A percentile compares a stretch with the other conserved stretches of the same genome.
phyloP scores from a whole-genome alignment of 2,888 invertebrate genomes.

The Athrips mouffetella region DNA sequence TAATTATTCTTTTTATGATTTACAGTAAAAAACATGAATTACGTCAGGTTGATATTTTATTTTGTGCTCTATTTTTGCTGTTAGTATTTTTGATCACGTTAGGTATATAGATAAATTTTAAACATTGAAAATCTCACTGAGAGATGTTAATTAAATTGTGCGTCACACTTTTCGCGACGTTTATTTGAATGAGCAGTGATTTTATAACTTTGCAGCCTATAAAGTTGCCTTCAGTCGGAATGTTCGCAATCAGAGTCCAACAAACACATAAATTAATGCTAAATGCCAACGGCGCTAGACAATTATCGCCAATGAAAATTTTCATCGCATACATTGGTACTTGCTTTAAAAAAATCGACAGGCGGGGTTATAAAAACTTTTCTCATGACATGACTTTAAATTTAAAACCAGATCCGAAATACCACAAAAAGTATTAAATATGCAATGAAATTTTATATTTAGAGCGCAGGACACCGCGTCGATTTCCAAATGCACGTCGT shows the following conservation, averaged over 20 bases:
- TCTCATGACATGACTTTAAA: no score
- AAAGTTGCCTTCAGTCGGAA: conserved; percentile 9
- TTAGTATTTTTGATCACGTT: no score
- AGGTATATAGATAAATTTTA: no score
- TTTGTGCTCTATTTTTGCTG: not conserved
- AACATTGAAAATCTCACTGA: no score
- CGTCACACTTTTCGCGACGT: not conserved
- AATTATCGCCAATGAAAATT: conserved; percentile 15
- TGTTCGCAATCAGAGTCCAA: conserved; percentile 7
- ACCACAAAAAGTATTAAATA: not conserved
- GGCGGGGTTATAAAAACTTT: conserved; percentile 2
- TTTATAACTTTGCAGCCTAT: conserved; percentile 9
- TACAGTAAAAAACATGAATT: no score
- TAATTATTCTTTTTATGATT: not conserved
- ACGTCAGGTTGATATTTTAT: no score
- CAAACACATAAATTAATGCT: conserved; percentile 12
- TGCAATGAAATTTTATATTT: conserved; percentile 32
- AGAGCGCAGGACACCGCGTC: conserved; percentile 57
- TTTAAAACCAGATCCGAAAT: not conserved
- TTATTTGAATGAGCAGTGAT: not conserved
- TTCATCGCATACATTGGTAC: conserved; percentile 8
- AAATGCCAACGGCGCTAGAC: conserved; percentile 8
- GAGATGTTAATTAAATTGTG: not conserved
- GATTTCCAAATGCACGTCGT: conserved; percentile 44
- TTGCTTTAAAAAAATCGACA: conserved; percentile 1